Percentiles rank a stretch among this genome's conserved stretches.
These are phyloP conservation scores for Nannoperca obscura DNA, from an alignment of 2,797 vertebrate genomes.

Conservation along the genomic window DNA sequence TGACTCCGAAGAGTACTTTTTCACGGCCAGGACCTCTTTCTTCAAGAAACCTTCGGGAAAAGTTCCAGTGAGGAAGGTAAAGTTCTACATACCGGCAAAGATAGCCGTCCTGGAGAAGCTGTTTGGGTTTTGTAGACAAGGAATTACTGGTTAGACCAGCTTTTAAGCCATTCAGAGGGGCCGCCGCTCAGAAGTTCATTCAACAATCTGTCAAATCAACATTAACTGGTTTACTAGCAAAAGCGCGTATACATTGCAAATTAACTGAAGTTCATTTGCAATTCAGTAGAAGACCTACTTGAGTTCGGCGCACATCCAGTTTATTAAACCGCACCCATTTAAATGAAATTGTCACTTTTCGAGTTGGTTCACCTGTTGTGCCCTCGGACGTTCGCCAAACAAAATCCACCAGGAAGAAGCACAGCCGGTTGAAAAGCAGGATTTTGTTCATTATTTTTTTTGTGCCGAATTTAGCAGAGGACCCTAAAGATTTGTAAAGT, in stretches of 20 bases:
- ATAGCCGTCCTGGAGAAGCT: background rate
- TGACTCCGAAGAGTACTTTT: constrained; percentile 96
- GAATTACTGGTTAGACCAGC: background rate
- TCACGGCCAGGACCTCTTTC: constrained; percentile 97
- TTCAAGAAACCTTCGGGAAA: constrained; percentile 91
- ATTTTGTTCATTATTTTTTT: rapidly evolving
- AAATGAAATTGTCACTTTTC: background rate
- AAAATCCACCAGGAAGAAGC: no score
- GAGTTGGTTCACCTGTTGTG: constrained; percentile 59
- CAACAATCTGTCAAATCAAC: background rate
- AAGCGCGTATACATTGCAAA: rapidly evolving
- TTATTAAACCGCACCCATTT: background rate
- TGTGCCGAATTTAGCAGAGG: background rate
- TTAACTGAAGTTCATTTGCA: rapidly evolving
- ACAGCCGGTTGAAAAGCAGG: background rate
- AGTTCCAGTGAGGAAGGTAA: constrained; percentile 83
- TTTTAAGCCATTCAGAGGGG: background rate
- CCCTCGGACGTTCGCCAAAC: background rate
- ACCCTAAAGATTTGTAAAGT: background rate
- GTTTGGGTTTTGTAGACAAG: background rate
- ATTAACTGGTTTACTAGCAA: rapidly evolving
- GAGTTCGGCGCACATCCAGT: background rate
- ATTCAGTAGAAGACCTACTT: background rate
- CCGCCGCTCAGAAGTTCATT: constrained; percentile 3
- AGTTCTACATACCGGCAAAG: rapidly evolving